These are phyloP conservation scores for Antheraea yamamai DNA, from an alignment of 2,888 invertebrate species.

Conservation along the genomic window DNA sequence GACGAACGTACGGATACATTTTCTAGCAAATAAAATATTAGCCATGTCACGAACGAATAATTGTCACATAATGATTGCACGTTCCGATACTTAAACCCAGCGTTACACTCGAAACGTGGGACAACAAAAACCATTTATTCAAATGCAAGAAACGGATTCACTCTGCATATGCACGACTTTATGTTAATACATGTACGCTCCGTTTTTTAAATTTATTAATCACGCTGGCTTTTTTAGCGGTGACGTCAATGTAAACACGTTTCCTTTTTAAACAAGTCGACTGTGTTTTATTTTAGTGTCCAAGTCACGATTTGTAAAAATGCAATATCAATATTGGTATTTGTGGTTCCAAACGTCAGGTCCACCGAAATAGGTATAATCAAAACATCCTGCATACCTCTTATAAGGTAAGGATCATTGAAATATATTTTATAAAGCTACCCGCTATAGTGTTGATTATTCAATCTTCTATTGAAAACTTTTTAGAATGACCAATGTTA, in stretches of 20 bases:
- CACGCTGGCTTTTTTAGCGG: neutral
- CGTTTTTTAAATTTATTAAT: neutral
- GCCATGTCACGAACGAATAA: conserved; percentile 9
- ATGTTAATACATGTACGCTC: conserved; percentile 6
- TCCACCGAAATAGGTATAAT: neutral
- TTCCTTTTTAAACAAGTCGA: neutral
- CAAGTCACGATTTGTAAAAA: neutral
- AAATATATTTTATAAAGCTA: neutral
- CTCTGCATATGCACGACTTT: conserved; percentile 29
- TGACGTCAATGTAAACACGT: conserved; percentile 9
- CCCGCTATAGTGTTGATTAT: neutral
- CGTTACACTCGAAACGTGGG: conserved; percentile 71
- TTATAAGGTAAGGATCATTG: neutral
- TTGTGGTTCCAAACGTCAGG: neutral
- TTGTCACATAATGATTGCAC: conserved; percentile 10
- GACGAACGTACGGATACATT: conserved; percentile 1
- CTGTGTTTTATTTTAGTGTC: conserved; percentile 3
- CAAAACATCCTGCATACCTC: neutral
- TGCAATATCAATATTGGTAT: neutral
- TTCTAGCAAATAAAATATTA: conserved; percentile 7
- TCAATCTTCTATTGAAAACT: neutral
- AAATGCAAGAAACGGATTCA: conserved; percentile 43
- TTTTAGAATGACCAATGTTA: too few relatives aligned
- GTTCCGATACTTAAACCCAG: conserved; percentile 12
- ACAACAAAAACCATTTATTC: conserved; percentile 65